phyloP scores from a whole-genome alignment of 2,888 invertebrate genomes.

The Drosophila bunnanda region DNA sequence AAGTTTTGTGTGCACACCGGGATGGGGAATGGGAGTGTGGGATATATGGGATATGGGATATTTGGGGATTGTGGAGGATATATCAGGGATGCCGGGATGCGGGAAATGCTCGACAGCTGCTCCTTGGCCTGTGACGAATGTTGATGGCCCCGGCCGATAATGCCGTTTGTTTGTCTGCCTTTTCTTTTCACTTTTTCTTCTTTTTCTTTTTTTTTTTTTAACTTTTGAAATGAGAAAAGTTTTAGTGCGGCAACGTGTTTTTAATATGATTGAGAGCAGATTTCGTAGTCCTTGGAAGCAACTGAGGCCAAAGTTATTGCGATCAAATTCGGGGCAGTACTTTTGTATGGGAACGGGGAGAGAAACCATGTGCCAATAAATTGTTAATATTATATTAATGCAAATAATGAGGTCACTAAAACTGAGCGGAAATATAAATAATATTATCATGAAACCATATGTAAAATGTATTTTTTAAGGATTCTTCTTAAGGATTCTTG shows the following conservation, averaged over 20 bases:
- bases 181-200: not conserved
- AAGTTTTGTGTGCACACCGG: constrained; percentile 39
- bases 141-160: constrained; percentile 69
- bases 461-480: too few species aligned
- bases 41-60: not conserved
- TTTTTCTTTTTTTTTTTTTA: constrained; percentile 37
- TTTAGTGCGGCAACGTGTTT: constrained; percentile 61
- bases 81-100: constrained; percentile 11
- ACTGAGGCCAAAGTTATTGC: not conserved
- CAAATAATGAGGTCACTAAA: not conserved
- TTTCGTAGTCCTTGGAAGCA: not conserved
- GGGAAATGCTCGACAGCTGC: constrained; percentile 30
- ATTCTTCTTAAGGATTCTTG: too few species aligned
- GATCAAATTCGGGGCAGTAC: not conserved
- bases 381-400: not conserved
- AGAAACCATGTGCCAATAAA: not conserved
- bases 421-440: not conserved
- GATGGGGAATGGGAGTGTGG: not conserved
- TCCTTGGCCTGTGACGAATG: constrained; percentile 74
- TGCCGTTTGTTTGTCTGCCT: constrained; percentile 70
- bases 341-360: too few species aligned
- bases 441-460: too few species aligned
- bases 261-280: constrained; percentile 45
- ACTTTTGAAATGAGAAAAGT: constrained; percentile 81
- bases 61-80: not conserved